A percentile compares a stretch with the other conserved stretches of the same genome.
Evolutionary conservation across 1,140 invertebrate species (phyloP).

Genomic region (Anastrepha obliqua): DNA sequence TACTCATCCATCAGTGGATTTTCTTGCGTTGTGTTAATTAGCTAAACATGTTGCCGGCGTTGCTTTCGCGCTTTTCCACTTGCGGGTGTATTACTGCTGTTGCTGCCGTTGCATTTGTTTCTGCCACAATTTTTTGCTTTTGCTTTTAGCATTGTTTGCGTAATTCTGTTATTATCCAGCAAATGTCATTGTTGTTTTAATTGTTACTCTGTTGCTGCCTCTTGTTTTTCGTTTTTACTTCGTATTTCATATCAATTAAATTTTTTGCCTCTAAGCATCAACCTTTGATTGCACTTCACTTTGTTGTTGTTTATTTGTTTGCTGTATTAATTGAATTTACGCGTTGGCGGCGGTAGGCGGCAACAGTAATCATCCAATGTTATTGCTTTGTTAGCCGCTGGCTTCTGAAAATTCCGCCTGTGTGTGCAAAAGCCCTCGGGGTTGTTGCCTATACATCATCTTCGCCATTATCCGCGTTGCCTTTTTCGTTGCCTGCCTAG

Average conservation of each 20-base stretch:
- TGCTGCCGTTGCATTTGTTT: not conserved
- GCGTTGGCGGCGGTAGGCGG: slow-evolving; percentile 16
- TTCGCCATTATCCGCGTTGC: not conserved
- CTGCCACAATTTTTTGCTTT: not conserved
- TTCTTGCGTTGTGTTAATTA: slow-evolving; percentile 37
- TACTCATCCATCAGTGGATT: not conserved
- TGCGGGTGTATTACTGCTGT: not conserved
- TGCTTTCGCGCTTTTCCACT: not conserved
- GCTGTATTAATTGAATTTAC: slow-evolving; percentile 48
- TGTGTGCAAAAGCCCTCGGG: not conserved
- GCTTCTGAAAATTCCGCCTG: not conserved
- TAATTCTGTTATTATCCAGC: slow-evolving; percentile 8
- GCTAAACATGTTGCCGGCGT: slow-evolving; percentile 10
- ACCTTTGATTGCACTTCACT: slow-evolving; percentile 16
- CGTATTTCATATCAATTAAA: not conserved
- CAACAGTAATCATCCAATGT: not conserved
- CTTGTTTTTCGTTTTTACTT: not conserved
- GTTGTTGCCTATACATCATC: not conserved
- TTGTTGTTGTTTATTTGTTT: slow-evolving; percentile 25
- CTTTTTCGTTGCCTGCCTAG: not conserved
- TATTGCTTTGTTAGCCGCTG: not conserved
- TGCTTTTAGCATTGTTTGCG: not conserved
- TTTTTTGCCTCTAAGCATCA: slow-evolving; percentile 14
- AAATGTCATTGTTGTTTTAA: slow-evolving; percentile 43
- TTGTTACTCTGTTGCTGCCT: not conserved